Evolutionary conservation across 1,140 invertebrate genomes (phyloP).

Genomic region (Lordiphosa stackelbergi): DNA sequence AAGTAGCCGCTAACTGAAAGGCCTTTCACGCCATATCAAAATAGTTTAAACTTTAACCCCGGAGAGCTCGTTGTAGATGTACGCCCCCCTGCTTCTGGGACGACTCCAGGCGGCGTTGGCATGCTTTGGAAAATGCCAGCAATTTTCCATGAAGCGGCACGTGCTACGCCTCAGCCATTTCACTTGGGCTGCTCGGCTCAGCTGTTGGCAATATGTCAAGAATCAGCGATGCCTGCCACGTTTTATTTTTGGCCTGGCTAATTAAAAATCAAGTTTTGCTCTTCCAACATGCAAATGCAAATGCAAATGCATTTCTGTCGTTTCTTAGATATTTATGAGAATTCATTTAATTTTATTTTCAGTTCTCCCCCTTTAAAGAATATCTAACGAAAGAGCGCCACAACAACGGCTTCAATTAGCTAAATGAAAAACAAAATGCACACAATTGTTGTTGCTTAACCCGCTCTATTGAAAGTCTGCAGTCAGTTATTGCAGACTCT

Average conservation of each 20-base stretch:
- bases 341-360: conserved; percentile 54
- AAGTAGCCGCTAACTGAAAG: conserved; percentile 63
- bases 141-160: conserved; percentile 59
- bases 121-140: conserved; percentile 46
- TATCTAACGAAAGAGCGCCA: conserved; percentile 20
- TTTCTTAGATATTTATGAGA: conserved; percentile 48
- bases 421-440: too few relatives aligned
- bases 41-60: conserved; percentile 17
- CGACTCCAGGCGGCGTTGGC: conserved; percentile 4
- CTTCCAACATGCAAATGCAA: conserved; percentile 25
- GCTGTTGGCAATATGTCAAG: conserved; percentile 74
- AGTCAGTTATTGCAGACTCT: too few relatives aligned
- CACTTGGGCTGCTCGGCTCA: conserved; percentile 33
- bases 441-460: too few relatives aligned
- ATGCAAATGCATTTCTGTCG: conserved; percentile 58
- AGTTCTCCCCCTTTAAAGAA: conserved; percentile 2
- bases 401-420: not conserved
- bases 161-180: conserved; percentile 60
- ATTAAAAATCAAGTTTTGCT: conserved; percentile 62
- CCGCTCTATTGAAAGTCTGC: too few relatives aligned
- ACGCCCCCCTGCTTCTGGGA: conserved; percentile 28
- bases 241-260: conserved; percentile 58
- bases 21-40: conserved; percentile 12
- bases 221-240: conserved; percentile 44
- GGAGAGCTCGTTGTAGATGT: conserved; percentile 1